Evolutionary conservation across 2,888 invertebrate species (phyloP).

Genomic region (Chymomyza caudatula): DNA sequence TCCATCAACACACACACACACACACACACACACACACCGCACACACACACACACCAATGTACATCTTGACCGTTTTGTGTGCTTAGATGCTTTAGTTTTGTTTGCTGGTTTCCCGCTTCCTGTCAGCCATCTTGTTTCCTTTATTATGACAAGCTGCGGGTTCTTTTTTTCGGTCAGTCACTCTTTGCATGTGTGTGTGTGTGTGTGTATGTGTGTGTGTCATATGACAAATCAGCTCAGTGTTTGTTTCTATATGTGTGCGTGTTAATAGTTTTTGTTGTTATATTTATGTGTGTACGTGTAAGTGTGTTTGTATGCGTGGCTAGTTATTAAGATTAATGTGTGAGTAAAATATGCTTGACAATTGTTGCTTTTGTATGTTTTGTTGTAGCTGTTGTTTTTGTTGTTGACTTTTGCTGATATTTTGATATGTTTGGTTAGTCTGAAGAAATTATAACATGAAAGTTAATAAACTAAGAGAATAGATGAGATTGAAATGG

Average conservation of each 20-base stretch:
- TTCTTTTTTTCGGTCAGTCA: conserved; percentile 27
- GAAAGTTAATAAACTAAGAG: background rate
- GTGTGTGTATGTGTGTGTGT: background rate
- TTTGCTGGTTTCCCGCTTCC: conserved; percentile 40
- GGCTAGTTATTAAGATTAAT: conserved; percentile 52
- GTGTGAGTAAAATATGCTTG: conserved; percentile 36
- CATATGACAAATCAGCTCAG: conserved; percentile 50
- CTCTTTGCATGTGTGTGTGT: background rate
- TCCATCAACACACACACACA: conserved; percentile 47
- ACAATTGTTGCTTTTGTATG: conserved; percentile 56
- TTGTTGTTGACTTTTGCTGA: background rate
- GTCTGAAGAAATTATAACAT: background rate
- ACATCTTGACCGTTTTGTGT: conserved; percentile 8
- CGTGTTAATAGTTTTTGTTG: conserved; percentile 62
- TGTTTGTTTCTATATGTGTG: conserved; percentile 15
- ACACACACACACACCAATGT: background rate
- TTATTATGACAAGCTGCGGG: conserved; percentile 73
- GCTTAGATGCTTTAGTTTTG: conserved; percentile 31
- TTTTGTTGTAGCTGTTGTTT: conserved; percentile 6
- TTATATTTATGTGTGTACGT: conserved; percentile 51
- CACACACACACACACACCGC: background rate
- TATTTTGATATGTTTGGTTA: conserved; percentile 8
- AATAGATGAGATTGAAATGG: background rate
- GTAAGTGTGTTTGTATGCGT: background rate
- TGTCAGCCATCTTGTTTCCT: conserved; percentile 6